Base-by-base conservation (phyloP, 2,113 vertebrate species). In the Xenotilapia caudafasciata region DNA sequence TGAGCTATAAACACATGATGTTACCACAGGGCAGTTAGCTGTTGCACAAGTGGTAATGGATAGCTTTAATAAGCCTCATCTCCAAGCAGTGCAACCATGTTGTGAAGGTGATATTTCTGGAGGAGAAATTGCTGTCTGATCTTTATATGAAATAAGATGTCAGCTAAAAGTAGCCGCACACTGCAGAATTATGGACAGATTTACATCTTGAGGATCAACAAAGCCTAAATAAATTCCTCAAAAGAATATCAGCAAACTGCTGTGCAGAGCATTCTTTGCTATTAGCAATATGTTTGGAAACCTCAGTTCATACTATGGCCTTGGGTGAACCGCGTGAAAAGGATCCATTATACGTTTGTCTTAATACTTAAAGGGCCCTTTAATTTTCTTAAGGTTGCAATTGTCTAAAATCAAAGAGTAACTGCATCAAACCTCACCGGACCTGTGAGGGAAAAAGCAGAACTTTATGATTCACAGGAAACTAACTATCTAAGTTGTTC, bases 131-230 rank as follows among this genome's bases (percentile, higher is more conserved):
- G 86, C 84, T 77, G 54, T 87, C 82, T 89, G 87, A 62, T 92
- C 75, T 87, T 58, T 87, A 62, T 90, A 89, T 92, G 82, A 93
- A 91, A 86, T 81, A 90, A 90, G 85, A 83, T 9, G 40, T 38
- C 54, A 47, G 83, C 70, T 56, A 86, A 75, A 92, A 90, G 11
- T 73, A 82, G 87, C 83, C 81, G 58, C 85, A 54, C 79, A 9
- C 85, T 86, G 89, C 91, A 93, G 90, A 93, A 93, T 92, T 92
- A 91, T 89, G 38, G 85, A 86, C 79, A 88, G 82, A 93, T 93
- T 91, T 93, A 90, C 84, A 93, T 92, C 80, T 84, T 33, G 88
- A 26, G 89, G 90, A 91, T 83, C 89, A 92, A 88, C 89, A 91
- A 86, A 90, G 88, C 83, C 89, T 75, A 86, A 75, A 92, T 90